A percentile compares a stretch with the other conserved stretches of the same genome.
phyloP scores from a whole-genome alignment of 2,888 invertebrate species.

The Argyresthia albistria region DNA sequence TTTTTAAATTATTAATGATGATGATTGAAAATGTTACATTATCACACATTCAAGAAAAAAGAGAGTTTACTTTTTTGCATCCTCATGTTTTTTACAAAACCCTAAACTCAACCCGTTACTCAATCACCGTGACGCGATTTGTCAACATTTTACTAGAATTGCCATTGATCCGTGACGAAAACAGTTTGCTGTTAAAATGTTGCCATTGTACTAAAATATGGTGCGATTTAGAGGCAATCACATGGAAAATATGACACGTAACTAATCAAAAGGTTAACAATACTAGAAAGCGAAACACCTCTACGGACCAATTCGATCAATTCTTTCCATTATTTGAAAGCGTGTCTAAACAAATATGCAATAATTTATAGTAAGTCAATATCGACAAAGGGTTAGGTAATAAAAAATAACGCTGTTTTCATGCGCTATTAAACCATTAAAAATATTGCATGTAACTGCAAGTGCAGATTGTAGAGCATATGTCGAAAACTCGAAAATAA shows the following conservation, averaged over 20 bases:
- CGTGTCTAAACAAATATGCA: constrained; percentile 62
- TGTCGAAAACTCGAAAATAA: no score
- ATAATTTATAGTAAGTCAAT: constrained; percentile 59
- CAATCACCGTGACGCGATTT: constrained; percentile 25
- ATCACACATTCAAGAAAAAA: no score
- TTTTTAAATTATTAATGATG: no score
- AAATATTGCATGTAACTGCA: constrained; percentile 16
- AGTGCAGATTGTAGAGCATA: background rate
- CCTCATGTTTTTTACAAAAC: constrained; percentile 4
- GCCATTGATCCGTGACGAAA: constrained; percentile 20
- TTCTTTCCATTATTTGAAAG: no score
- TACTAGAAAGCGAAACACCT: background rate
- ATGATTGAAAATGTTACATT: no score
- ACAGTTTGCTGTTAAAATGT: constrained; percentile 11
- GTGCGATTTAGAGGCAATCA: constrained; percentile 13
- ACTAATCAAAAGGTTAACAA: constrained; percentile 6
- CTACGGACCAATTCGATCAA: no score
- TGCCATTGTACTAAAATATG: background rate
- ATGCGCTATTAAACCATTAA: constrained; percentile 54
- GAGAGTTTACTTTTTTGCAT: no score
- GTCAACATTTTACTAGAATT: constrained; percentile 19
- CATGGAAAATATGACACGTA: constrained; percentile 12
- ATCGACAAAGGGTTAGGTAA: constrained; percentile 48
- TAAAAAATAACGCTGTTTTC: constrained; percentile 32
- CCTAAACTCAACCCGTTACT: constrained; percentile 11